These are phyloP conservation scores for Lycocerus yunnanus DNA, from an alignment of 2,888 invertebrate species.

Conservation along the genomic window DNA sequence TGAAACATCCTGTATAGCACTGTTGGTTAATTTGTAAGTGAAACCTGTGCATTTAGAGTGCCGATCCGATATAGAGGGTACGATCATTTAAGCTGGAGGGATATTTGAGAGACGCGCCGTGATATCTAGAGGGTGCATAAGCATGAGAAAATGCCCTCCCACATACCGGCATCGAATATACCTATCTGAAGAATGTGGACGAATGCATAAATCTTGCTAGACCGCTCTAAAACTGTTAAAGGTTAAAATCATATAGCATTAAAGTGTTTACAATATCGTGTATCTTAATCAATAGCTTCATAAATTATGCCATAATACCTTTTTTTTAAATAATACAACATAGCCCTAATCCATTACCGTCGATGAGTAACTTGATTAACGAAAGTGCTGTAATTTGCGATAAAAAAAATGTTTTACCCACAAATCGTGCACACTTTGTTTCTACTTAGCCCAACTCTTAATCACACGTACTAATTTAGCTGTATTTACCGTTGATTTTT, in stretches of 20 bases:
- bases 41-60: constrained; percentile 19
- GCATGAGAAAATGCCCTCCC: constrained; percentile 40
- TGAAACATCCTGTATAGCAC: background rate
- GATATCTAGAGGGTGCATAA: constrained; percentile 39
- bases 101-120: constrained; percentile 34
- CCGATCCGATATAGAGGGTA: constrained; percentile 28
- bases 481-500: background rate
- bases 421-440: background rate
- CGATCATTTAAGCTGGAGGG: constrained; percentile 18
- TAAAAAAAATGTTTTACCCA: background rate
- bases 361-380: constrained; percentile 3
- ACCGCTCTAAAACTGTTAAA: constrained; percentile 42
- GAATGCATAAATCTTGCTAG: constrained; percentile 41
- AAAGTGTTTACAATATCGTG: constrained; percentile 42
- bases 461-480: background rate
- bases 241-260: constrained; percentile 40
- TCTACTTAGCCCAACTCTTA: background rate
- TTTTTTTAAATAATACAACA: background rate
- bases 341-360: background rate
- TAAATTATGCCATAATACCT: constrained; percentile 32
- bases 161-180: constrained; percentile 38
- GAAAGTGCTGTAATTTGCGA: background rate
- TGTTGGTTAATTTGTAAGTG: constrained; percentile 1
- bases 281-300: constrained; percentile 37
- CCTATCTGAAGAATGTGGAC: constrained; percentile 39